Evolutionary conservation across 2,113 vertebrate species (phyloP).

Genomic region (Crotalus helleri): DNA sequence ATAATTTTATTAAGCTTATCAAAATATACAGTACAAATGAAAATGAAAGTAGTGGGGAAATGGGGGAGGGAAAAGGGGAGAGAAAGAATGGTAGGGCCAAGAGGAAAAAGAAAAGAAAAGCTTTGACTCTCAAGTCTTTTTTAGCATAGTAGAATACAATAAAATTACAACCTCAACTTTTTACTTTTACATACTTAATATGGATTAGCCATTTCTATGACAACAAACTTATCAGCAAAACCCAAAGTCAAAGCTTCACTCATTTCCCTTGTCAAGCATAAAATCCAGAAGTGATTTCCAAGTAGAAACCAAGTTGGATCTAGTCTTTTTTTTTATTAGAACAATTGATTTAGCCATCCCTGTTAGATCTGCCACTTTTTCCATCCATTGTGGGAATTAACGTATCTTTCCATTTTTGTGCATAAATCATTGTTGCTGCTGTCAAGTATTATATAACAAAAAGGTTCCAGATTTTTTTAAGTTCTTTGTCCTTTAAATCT

Average conservation of each 20-base stretch:
- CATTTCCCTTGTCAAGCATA: not conserved
- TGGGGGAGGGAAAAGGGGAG: not conserved
- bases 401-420: not conserved
- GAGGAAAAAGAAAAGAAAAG: not conserved
- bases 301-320: not conserved
- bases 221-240: not conserved
- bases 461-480: not conserved
- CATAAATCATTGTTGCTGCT: not conserved
- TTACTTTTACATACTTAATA: not conserved
- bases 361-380: not conserved
- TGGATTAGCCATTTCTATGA: not conserved
- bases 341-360: not conserved
- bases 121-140: not conserved
- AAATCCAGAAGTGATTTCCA: not conserved
- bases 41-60: not conserved
- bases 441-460: not conserved
- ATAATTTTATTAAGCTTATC: not conserved
- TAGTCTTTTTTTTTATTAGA: not conserved
- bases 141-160: not conserved
- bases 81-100: not conserved
- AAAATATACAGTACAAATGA: not conserved
- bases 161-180: not conserved
- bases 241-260: not conserved
- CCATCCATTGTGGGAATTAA: not conserved
- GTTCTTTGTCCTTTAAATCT: not conserved